phyloP scores from a whole-genome alignment of 2,113 vertebrate species.

The Morone chrysops region DNA sequence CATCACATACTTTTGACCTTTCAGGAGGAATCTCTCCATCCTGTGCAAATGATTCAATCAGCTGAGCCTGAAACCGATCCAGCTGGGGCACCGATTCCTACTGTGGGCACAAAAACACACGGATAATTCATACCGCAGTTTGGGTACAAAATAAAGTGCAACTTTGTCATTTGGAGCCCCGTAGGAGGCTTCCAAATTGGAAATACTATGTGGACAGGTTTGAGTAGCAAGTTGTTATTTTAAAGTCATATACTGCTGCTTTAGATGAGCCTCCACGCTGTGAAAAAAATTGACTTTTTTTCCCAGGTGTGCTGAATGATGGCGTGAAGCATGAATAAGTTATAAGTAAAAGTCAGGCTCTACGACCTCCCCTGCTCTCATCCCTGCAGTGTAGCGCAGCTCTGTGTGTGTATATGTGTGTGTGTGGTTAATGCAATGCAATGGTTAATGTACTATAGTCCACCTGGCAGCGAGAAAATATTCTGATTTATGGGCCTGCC shows the following conservation, averaged over 20 bases:
- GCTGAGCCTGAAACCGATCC: slow-evolving; percentile 15
- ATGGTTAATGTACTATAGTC: slow-evolving; percentile 48
- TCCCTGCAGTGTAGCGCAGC: slow-evolving; percentile 26
- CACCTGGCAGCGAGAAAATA: slow-evolving; percentile 30
- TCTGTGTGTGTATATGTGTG: slow-evolving; percentile 9
- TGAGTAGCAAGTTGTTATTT: slow-evolving; percentile 56
- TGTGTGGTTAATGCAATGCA: slow-evolving; percentile 49
- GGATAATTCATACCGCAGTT: neutral
- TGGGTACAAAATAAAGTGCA: slow-evolving; percentile 19
- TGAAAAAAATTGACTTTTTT: slow-evolving; percentile 58
- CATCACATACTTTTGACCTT: slow-evolving; percentile 26
- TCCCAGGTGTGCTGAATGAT: slow-evolving; percentile 63
- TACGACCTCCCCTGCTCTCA: slow-evolving; percentile 34
- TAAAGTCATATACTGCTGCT: slow-evolving; percentile 50
- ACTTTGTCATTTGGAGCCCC: neutral
- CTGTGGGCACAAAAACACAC: neutral
- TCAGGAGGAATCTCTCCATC: neutral
- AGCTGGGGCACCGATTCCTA: neutral
- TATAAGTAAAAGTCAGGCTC: slow-evolving; percentile 70
- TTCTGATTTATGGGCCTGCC: slow-evolving; percentile 63
- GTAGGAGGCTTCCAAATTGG: neutral
- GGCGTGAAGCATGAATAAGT: slow-evolving; percentile 76
- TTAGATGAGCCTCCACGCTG: slow-evolving; percentile 39
- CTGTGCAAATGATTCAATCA: slow-evolving; percentile 29
- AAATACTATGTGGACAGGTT: neutral